These are phyloP conservation scores for Coracopsis vasa DNA, from an alignment of 2,113 vertebrate species.

Conservation along the genomic window DNA sequence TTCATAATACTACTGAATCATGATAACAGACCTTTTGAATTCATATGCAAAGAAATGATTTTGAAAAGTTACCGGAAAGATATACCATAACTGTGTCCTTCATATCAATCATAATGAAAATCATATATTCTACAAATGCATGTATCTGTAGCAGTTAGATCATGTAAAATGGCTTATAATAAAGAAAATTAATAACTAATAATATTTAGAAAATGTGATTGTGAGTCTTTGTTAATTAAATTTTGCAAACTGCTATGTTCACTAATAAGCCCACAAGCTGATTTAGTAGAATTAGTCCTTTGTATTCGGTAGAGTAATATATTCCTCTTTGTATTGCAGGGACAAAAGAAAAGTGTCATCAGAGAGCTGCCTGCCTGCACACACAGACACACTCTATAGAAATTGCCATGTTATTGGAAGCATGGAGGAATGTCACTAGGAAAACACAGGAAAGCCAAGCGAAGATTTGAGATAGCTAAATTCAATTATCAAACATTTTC, in stretches of 20 bases:
- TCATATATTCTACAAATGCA: neutral
- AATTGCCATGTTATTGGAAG: neutral
- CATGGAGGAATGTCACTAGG: slow-evolving; percentile 23
- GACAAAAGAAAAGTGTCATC: slow-evolving; percentile 42
- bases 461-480: slow-evolving; percentile 22
- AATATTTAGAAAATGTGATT: neutral
- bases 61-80: neutral
- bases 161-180: neutral
- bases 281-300: slow-evolving; percentile 40
- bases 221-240: neutral
- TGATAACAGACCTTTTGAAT: neutral
- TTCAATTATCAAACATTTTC: neutral
- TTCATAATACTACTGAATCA: neutral
- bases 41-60: neutral
- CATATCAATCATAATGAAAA: neutral
- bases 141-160: neutral
- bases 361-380: slow-evolving; percentile 2
- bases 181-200: neutral
- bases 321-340: slow-evolving; percentile 24
- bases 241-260: slow-evolving; percentile 11
- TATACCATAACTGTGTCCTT: neutral
- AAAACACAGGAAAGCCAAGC: slow-evolving; percentile 38
- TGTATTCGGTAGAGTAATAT: neutral
- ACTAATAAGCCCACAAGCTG: slow-evolving; percentile 17
- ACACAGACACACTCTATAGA: slow-evolving; percentile 30